Evolutionary conservation across 2,888 invertebrate genomes (phyloP).

Genomic region (Invenusta paracnida): DNA sequence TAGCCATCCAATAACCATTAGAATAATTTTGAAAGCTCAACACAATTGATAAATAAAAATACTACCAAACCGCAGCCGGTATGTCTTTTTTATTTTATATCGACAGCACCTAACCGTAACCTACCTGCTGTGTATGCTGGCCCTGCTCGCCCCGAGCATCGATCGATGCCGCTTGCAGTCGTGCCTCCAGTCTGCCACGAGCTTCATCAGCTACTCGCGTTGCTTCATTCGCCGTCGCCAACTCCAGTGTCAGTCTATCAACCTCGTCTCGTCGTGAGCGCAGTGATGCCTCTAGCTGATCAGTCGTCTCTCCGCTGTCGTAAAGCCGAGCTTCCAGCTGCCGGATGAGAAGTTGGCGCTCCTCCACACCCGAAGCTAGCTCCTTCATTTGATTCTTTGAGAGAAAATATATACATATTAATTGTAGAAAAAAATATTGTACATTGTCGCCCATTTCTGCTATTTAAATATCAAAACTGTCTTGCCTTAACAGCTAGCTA

Average conservation of each 20-base stretch:
- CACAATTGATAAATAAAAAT: too few relatives aligned
- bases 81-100: too few relatives aligned
- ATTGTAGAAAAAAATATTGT: too few relatives aligned
- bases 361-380: background rate
- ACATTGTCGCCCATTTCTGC: too few relatives aligned
- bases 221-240: background rate
- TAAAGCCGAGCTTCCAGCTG: slow-evolving; percentile 8
- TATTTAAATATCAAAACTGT: too few relatives aligned
- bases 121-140: background rate
- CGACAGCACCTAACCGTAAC: too few relatives aligned
- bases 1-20: too few relatives aligned
- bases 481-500: too few relatives aligned
- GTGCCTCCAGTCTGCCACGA: background rate
- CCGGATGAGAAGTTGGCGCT: background rate
- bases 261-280: background rate
- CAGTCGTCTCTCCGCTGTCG: background rate
- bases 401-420: too few relatives aligned
- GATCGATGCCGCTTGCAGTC: slow-evolving; percentile 1
- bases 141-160: background rate
- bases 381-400: background rate
- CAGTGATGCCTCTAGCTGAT: background rate
- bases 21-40: too few relatives aligned
- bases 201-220: background rate
- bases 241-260: background rate
- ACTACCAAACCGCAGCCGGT: too few relatives aligned